Evolutionary conservation across 2,888 invertebrate genomes (phyloP).

Genomic region (Pheosia gnoma): DNA sequence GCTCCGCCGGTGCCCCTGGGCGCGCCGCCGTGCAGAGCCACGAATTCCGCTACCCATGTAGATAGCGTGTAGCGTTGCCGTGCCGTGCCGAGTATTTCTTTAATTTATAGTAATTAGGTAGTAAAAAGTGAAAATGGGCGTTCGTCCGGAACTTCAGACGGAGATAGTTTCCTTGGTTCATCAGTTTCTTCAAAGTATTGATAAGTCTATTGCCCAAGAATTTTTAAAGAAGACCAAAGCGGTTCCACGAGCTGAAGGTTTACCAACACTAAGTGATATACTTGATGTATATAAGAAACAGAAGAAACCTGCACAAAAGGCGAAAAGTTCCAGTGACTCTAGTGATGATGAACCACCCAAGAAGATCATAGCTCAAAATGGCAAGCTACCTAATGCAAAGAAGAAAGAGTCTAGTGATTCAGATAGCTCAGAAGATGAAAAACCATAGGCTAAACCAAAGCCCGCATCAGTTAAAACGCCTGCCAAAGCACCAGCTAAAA

Average conservation of each 20-base stretch:
- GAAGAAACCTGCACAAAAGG: constrained; percentile 28
- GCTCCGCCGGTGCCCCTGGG: too few species aligned
- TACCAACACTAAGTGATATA: constrained; percentile 86
- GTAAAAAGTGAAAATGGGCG: constrained; percentile 53
- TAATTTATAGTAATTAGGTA: neutral
- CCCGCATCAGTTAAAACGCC: constrained; percentile 26
- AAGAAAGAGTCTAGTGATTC: constrained; percentile 70
- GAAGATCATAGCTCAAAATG: constrained; percentile 57
- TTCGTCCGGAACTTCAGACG: constrained; percentile 51
- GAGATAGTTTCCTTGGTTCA: constrained; percentile 84
- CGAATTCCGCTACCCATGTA: too few species aligned
- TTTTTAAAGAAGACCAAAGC: constrained; percentile 89
- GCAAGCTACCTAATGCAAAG: constrained; percentile 56
- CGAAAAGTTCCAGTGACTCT: constrained; percentile 50
- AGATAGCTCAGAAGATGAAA: constrained; percentile 72
- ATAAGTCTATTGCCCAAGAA: constrained; percentile 87
- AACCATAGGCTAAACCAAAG: constrained; percentile 42
- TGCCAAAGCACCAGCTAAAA: constrained; percentile 24
- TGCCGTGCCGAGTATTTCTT: neutral
- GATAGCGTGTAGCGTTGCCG: constrained; percentile 15
- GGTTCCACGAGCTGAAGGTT: constrained; percentile 85
- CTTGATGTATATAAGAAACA: constrained; percentile 79
- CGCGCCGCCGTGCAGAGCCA: too few species aligned
- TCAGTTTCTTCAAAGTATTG: constrained; percentile 86
- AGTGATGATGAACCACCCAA: constrained; percentile 59